Evolutionary conservation across 2,797 vertebrate species (phyloP).

Genomic region (Ptychobarbus kaznakovi): DNA sequence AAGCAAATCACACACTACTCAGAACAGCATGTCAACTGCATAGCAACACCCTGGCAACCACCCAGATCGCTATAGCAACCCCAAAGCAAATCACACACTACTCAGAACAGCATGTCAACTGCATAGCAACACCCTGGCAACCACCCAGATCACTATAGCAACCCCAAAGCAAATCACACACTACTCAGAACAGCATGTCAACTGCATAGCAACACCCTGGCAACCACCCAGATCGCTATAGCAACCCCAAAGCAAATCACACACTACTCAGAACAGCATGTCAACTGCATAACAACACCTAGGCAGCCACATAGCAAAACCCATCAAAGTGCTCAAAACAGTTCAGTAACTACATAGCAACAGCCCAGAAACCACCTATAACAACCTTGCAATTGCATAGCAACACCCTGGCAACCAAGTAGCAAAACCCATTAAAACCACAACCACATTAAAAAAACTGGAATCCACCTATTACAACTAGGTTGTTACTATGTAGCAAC

Average conservation of each 20-base stretch:
- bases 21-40: background rate
- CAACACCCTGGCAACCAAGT: background rate
- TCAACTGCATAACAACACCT: background rate
- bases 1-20: background rate
- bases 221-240: too few species aligned
- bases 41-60: background rate
- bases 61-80: too few species aligned
- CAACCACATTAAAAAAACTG: background rate
- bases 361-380: background rate
- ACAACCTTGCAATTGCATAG: background rate
- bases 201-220: background rate
- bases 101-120: background rate
- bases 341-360: background rate
- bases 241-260: too few species aligned
- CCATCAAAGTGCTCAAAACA: background rate
- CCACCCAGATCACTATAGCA: background rate
- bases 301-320: background rate
- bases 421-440: background rate
- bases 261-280: background rate
- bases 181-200: background rate
- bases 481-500: background rate
- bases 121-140: background rate
- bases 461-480: background rate
- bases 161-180: background rate
- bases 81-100: background rate